Conservation (phyloP, 2,888 invertebrate species). For the Unio pictorum region DNA sequence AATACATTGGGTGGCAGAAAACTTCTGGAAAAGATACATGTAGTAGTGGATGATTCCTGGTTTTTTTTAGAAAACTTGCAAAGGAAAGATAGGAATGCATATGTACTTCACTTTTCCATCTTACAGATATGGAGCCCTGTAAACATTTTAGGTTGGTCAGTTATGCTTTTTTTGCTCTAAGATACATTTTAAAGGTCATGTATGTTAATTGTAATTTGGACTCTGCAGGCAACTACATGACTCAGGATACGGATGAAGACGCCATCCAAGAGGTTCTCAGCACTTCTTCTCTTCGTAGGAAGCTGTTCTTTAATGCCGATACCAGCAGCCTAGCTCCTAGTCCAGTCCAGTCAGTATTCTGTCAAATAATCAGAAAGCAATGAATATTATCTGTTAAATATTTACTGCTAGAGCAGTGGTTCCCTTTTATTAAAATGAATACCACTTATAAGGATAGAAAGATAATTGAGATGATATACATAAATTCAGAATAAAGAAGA, state of each 20-base stretch:
- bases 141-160: neutral
- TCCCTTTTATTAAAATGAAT: no score
- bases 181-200: neutral
- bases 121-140: neutral
- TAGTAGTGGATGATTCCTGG: no score
- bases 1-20: no score
- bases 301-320: conserved; percentile 65
- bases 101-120: neutral
- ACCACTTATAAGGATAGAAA: no score
- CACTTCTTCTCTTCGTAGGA: conserved; percentile 62
- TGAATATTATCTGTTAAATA: no score
- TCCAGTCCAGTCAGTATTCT: conserved; percentile 52
- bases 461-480: no score
- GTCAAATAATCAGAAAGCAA: no score
- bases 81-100: neutral
- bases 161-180: no score
- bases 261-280: conserved; percentile 54
- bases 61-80: conserved; percentile 2
- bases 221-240: conserved; percentile 38
- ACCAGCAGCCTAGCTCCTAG: conserved; percentile 50
- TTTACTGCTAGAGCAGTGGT: no score
- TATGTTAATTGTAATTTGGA: neutral
- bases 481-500: no score
- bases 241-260: conserved; percentile 40
- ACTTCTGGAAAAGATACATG: no score